phyloP scores from a whole-genome alignment of 2,113 vertebrate species.

The Tricholaema leucomelas region DNA sequence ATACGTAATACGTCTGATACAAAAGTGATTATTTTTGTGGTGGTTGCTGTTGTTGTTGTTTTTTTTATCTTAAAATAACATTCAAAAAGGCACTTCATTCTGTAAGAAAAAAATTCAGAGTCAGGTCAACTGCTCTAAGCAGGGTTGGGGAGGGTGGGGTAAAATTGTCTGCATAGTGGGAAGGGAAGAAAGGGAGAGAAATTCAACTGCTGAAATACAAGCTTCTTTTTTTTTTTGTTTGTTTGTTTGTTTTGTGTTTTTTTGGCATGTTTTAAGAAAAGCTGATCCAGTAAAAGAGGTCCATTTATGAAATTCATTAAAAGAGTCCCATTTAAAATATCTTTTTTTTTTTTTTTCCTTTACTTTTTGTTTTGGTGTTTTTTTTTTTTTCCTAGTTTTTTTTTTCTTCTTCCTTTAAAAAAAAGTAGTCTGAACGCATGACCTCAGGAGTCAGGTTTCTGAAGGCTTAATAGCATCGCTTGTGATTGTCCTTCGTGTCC shows the following conservation, averaged over 20 bases:
- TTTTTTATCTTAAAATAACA: slow-evolving; percentile 87
- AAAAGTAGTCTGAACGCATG: slow-evolving; percentile 68
- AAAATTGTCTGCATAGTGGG: slow-evolving; percentile 81
- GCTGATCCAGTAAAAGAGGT: slow-evolving; percentile 77
- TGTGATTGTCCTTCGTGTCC: slow-evolving; percentile 68
- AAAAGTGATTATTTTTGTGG: slow-evolving; percentile 91
- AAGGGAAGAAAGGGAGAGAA: slow-evolving; percentile 61
- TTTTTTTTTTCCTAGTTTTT: neutral
- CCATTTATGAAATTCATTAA: slow-evolving; percentile 81
- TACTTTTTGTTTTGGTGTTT: neutral
- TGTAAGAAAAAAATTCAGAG: slow-evolving; percentile 89
- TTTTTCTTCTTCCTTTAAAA: slow-evolving; percentile 40
- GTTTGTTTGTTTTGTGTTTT: neutral
- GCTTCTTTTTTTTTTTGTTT: slow-evolving; percentile 76
- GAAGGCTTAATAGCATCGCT: slow-evolving; percentile 65
- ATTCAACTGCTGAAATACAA: slow-evolving; percentile 78
- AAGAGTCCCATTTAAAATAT: slow-evolving; percentile 82
- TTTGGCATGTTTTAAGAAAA: slow-evolving; percentile 85
- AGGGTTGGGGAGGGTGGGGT: too few relatives aligned
- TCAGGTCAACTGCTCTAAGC: slow-evolving; percentile 84
- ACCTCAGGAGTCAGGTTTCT: slow-evolving; percentile 65
- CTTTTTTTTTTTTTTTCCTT: slow-evolving; percentile 21
- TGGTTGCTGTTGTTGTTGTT: too few relatives aligned
- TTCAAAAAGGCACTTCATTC: slow-evolving; percentile 98
- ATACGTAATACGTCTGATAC: slow-evolving; percentile 85